Percentiles rank a stretch among this genome's conserved stretches.
Conservation (phyloP, 2,113 vertebrate species). For the Synchiropus splendidus region DNA sequence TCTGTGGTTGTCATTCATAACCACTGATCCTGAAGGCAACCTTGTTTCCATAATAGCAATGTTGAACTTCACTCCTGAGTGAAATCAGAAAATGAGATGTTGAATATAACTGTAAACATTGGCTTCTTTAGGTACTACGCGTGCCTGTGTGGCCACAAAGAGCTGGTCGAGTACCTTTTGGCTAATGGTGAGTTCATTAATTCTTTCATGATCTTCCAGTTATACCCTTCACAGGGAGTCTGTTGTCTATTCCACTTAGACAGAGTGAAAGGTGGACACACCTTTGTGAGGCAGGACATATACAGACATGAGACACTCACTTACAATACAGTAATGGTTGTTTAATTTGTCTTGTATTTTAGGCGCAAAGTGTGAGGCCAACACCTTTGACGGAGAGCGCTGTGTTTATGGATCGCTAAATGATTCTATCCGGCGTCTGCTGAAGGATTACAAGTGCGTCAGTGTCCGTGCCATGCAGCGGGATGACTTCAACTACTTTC, state of each 20-base stretch:
- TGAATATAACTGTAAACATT: no score
- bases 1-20: no score
- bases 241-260: no score
- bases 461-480: conserved; percentile 80
- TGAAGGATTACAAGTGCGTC: conserved; percentile 92
- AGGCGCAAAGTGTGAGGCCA: conserved; percentile 93
- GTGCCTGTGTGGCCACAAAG: conserved; percentile 91
- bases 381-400: conserved; percentile 91
- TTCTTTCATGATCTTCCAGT: no score
- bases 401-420: conserved; percentile 88
- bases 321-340: not conserved
- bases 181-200: conserved; percentile 82
- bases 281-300: no score
- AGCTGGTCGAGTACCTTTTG: conserved; percentile 90
- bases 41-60: no score
- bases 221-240: no score
- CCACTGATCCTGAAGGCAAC: no score
- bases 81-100: no score
- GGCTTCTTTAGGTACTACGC: conserved; percentile 80
- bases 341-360: not conserved
- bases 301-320: no score
- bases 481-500: conserved; percentile 84
- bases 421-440: conserved; percentile 78
- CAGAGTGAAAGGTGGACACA: no score
- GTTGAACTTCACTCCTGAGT: no score